Conservation (phyloP, 2,888 invertebrate species). For the Nephrotoma guestfalica region DNA sequence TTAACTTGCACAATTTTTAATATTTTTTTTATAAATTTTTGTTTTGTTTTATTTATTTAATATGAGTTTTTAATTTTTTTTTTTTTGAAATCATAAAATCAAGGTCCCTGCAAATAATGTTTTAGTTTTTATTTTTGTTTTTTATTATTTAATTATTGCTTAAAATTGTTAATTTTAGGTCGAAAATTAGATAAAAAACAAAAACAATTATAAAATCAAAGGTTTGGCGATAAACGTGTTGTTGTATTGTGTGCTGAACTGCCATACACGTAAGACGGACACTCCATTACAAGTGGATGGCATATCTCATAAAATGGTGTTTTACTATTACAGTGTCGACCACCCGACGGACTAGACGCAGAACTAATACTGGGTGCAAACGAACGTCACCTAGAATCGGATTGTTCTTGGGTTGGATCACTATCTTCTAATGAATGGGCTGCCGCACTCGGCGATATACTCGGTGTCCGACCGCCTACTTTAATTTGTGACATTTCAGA, state of each 20-base stretch:
- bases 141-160: not conserved
- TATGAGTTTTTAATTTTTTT: not conserved
- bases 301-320: slow-evolving; percentile 32
- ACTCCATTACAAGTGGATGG: slow-evolving; percentile 33
- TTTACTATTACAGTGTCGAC: slow-evolving; percentile 23
- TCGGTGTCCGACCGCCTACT: slow-evolving; percentile 37
- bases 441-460: slow-evolving; percentile 38
- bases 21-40: not conserved
- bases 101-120: not conserved
- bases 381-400: slow-evolving; percentile 42
- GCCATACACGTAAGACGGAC: slow-evolving; percentile 20
- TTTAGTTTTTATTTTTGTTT: not conserved
- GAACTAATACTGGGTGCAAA: slow-evolving; percentile 20
- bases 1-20: not conserved
- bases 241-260: not conserved
- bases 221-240: not conserved
- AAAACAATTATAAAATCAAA: slow-evolving; percentile 3
- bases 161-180: not conserved
- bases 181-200: slow-evolving; percentile 1
- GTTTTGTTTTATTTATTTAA: not conserved
- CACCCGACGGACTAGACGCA: slow-evolving; percentile 19
- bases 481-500: slow-evolving; percentile 42
- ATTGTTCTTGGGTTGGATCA: slow-evolving; percentile 35
- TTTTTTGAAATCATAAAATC: not conserved
- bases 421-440: slow-evolving; percentile 40